A percentile compares a stretch with the other conserved stretches of the same genome.
Conservation (phyloP, 2,888 invertebrate genomes). For the Poecilobothrus nobilitatus region DNA sequence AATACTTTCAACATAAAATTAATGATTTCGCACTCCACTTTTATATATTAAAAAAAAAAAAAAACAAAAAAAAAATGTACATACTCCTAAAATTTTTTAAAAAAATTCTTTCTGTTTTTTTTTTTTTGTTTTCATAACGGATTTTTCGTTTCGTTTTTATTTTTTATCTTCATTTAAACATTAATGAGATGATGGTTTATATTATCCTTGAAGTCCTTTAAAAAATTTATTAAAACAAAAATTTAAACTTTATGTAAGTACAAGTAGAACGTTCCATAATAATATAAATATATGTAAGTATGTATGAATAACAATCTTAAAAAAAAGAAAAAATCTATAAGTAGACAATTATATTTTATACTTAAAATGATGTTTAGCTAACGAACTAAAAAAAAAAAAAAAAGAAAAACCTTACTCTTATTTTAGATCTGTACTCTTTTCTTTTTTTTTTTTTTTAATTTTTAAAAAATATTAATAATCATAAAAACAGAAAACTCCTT, state of each 20-base stretch:
- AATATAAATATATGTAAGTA: too few species aligned
- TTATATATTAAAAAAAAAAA: too few species aligned
- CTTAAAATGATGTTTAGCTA: background rate
- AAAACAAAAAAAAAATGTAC: too few species aligned
- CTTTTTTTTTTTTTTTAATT: background rate
- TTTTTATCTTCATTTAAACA: background rate
- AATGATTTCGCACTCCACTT: too few species aligned
- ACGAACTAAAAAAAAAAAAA: constrained; percentile 31
- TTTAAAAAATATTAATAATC: background rate
- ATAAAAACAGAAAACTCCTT: background rate
- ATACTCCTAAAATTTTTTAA: background rate
- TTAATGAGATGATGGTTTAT: background rate
- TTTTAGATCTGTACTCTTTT: constrained; percentile 12
- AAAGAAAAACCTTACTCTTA: constrained; percentile 39
- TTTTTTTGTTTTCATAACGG: background rate
- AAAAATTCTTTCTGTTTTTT: background rate
- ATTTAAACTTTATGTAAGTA: too few species aligned
- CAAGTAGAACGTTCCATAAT: too few species aligned
- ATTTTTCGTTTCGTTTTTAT: background rate
- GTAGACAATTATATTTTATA: background rate
- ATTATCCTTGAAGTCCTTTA: background rate
- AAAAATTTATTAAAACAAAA: background rate
- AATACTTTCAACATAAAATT: too few species aligned
- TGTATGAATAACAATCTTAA: too few species aligned
- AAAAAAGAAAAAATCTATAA: background rate